Percentiles rank a stretch among this genome's conserved stretches.
Evolutionary conservation across 2,888 invertebrate genomes (phyloP).

Genomic region (Hirtodrosophila trivittata): DNA sequence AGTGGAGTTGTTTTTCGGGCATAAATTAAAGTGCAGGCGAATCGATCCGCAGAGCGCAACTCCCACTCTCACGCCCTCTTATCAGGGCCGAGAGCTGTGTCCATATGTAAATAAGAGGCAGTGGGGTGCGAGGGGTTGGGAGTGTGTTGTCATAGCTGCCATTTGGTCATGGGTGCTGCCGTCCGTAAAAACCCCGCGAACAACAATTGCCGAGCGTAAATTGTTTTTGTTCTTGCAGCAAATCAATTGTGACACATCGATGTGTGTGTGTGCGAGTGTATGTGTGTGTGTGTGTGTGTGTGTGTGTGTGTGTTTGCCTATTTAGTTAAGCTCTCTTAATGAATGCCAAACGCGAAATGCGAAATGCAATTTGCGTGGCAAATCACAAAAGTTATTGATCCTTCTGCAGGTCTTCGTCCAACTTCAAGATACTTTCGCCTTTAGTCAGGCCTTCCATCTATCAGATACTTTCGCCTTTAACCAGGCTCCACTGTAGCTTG

Average conservation of each 20-base stretch:
- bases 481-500: slow-evolving; percentile 8
- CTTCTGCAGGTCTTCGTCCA: too few relatives aligned
- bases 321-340: slow-evolving; percentile 49
- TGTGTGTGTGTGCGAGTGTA: background rate
- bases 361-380: slow-evolving; percentile 19
- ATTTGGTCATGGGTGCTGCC: slow-evolving; percentile 49
- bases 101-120: slow-evolving; percentile 54
- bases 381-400: slow-evolving; percentile 6
- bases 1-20: slow-evolving; percentile 33
- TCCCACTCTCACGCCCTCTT: slow-evolving; percentile 25
- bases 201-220: slow-evolving; percentile 23
- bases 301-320: slow-evolving; percentile 35
- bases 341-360: slow-evolving; percentile 35
- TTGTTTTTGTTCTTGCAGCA: slow-evolving; percentile 41
- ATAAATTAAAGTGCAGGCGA: slow-evolving; percentile 72
- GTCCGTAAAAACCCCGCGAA: slow-evolving; percentile 23
- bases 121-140: slow-evolving; percentile 12
- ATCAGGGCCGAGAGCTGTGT: slow-evolving; percentile 37
- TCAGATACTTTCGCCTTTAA: slow-evolving; percentile 2
- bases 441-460: too few relatives aligned
- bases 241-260: slow-evolving; percentile 54
- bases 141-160: slow-evolving; percentile 46
- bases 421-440: too few relatives aligned
- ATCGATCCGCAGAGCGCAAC: slow-evolving; percentile 35
- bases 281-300: slow-evolving; percentile 9